Base-by-base conservation (phyloP, 2,113 vertebrate species). In the Lanius ludovicianus region DNA sequence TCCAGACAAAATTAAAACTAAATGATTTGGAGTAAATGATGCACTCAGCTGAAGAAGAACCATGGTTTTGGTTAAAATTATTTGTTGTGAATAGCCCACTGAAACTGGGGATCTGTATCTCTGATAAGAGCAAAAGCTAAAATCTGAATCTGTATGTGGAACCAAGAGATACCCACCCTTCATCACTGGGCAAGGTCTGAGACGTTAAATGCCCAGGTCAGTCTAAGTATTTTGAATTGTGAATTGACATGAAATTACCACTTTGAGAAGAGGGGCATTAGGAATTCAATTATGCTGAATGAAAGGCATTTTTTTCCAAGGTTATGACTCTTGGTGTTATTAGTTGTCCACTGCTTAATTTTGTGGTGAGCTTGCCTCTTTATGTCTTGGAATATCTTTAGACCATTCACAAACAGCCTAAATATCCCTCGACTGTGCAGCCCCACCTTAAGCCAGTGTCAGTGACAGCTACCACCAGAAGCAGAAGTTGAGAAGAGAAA, bases 101-200 rank as follows among this genome's bases (percentile, higher is more conserved):
- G n/a, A 87, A 89, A 74, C 16, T 25, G 22, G 5, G 21, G 7
- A 13, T 37, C 20, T 80, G 13, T 0, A 10, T 37, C 19, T 62
- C 59, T 52, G 25, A 12, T 28, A 60, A 44, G 2, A 67, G 6
- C 1, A 7, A 55, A 89, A 93, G 17, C 8, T 13, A 55, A 39
- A 52, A 41, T 78, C 11, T 33, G 23, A 69, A 46, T 86, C 28
- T 59, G 3, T n/a, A 7, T 42, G 7, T 53, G n/a, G 15, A 90
- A 64, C 5, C 3, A 56, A 30, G 19, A 63, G 4, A 17, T 56
- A 31, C 0, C 0, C 25, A 47, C 4, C 27, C 37, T 87, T 76
- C 39, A 21, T 41, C 10, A 53, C 0, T 47, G 56, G 44, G 9
- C 18, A 42, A 56, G 20, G 20, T 84, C 44, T 84, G 44, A 68